Evolutionary conservation across 2,113 vertebrate species (phyloP), one percentile per base, ranked within the genome.

Genomic region (Phasianus colchicus): DNA sequence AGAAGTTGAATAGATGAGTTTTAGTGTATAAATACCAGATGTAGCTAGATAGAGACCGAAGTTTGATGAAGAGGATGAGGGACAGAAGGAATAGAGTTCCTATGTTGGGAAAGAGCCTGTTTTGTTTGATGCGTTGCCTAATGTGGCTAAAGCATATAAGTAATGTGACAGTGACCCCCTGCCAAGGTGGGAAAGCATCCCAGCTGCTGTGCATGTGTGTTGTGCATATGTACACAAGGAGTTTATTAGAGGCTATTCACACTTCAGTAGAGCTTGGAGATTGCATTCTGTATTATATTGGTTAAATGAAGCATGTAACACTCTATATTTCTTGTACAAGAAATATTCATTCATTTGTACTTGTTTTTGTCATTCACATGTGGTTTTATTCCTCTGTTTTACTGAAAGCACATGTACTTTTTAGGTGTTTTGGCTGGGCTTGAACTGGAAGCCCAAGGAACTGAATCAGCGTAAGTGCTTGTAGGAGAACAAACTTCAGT

Each of bases 221-320:
- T 96, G 92, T 95, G 90, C 71, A 77, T 91, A 92, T 94, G 90
- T 95, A 94, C 92, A 78, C 88, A 75, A 73, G 85, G 89, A 94
- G 88, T 96, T 96, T 94, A 94, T 95, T 94, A 94, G 86, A 90
- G 57, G 69, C 95, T 88, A 64, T 92, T 95, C 92, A 90, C 95
- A 94, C 93, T 83, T 90, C 92, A 95, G 42, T 86, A 79, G 61
- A 93, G 95, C 88, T 92, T 10, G 10, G 92, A 95, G 80, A 81
- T 88, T 95, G 88, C 86, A 74, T 80, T 32, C 95, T 61, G 38
- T 78, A 90, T 96, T 95, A 88, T 92, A 93, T 75, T 86, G 92
- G 79, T 78, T 94, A 92, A 95, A 95, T 90, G 93, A 93, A 94
- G 90, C 95, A 66, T 83, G 34, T 93, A 90, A 88, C 92, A 21